These are phyloP conservation scores for Cacatua alba DNA, from an alignment of 2,113 vertebrate species.

Conservation along the genomic window DNA sequence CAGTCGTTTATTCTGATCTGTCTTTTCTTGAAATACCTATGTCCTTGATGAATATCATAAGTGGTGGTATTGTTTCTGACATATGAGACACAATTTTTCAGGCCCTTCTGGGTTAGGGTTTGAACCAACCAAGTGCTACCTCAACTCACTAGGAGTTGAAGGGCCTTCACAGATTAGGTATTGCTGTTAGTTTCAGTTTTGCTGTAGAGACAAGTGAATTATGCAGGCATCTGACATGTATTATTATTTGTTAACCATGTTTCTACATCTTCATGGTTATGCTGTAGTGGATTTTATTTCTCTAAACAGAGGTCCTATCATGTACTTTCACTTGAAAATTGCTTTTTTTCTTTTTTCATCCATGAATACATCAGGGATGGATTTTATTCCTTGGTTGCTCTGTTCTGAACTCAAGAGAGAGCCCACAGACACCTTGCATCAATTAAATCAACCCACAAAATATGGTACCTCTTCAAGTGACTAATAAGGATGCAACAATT, in stretches of 20 bases:
- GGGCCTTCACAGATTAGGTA: slow-evolving; percentile 52
- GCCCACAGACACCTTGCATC: neutral
- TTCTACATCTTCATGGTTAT: neutral
- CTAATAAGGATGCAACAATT: neutral
- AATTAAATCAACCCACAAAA: neutral
- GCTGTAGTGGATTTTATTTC: neutral
- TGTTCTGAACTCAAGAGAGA: neutral
- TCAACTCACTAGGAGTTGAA: slow-evolving; percentile 44
- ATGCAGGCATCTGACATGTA: neutral
- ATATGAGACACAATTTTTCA: neutral
- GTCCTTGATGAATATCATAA: slow-evolving; percentile 26
- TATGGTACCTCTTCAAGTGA: neutral
- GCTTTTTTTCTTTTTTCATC: neutral
- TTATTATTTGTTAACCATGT: neutral
- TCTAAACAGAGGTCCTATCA: neutral
- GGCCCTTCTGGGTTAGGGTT: slow-evolving; percentile 12
- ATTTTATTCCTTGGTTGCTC: slow-evolving; percentile 24
- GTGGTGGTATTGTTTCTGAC: slow-evolving; percentile 27
- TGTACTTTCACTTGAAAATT: slow-evolving; percentile 8
- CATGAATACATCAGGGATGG: neutral
- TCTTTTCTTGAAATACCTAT: slow-evolving; percentile 40
- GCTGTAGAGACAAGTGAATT: slow-evolving; percentile 10
- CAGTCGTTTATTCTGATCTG: neutral
- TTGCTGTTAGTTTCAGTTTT: slow-evolving; percentile 53
- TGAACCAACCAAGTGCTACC: slow-evolving; percentile 46